These are phyloP conservation scores for Micromys minutus DNA, from an alignment of 2,113 vertebrate species.

Conservation along the genomic window DNA sequence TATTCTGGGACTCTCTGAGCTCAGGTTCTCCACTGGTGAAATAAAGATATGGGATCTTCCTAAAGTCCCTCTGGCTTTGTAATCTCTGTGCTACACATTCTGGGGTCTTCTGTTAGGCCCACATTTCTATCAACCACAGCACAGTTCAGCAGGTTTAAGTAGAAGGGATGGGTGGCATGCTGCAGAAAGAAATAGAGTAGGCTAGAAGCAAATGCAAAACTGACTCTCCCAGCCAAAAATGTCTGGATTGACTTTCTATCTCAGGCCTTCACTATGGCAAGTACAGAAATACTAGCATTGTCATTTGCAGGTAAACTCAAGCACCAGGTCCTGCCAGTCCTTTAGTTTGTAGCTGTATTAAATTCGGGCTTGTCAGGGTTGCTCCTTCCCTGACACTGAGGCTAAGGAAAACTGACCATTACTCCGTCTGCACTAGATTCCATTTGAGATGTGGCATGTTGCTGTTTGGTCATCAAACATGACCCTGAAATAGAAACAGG, in stretches of 20 bases:
- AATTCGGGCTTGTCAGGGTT: not conserved
- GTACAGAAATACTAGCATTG: not conserved
- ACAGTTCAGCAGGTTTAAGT: not conserved
- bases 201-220: not conserved
- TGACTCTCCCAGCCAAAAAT: not conserved
- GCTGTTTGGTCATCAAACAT: not conserved
- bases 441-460: not conserved
- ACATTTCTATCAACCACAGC: not conserved
- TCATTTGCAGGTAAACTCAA: not conserved
- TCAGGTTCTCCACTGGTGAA: not conserved
- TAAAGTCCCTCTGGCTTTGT: not conserved
- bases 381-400: not conserved
- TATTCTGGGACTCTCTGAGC: not conserved
- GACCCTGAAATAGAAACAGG: not conserved
- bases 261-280: not conserved
- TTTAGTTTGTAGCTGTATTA: not conserved
- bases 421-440: not conserved
- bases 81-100: not conserved
- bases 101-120: not conserved
- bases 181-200: not conserved
- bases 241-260: slow-evolving; percentile 40
- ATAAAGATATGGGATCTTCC: not conserved
- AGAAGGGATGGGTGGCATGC: not conserved
- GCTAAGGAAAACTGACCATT: not conserved
- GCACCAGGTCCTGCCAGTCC: not conserved